Conservation (phyloP, 2,888 invertebrate genomes). For the Emesis furor region DNA sequence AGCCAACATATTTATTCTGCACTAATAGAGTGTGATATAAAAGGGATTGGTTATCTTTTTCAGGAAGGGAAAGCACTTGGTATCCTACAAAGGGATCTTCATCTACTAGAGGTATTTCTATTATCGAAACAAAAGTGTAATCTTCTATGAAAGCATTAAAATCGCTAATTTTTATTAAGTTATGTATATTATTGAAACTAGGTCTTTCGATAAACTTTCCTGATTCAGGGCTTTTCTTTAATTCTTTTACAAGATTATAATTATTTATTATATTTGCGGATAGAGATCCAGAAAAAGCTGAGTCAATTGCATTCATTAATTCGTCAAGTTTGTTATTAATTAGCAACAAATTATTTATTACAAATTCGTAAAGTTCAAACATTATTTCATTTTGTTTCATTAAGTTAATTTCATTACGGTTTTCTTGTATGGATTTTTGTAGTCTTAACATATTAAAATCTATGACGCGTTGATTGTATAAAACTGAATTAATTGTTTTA, state of each 20-base stretch:
- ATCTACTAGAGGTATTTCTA: background rate
- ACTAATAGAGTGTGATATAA: constrained; percentile 32
- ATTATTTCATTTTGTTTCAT: background rate
- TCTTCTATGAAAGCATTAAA: background rate
- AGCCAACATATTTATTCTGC: constrained; percentile 26
- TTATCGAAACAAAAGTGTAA: background rate
- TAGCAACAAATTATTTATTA: background rate
- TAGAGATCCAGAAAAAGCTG: background rate
- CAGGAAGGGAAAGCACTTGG: constrained; percentile 17
- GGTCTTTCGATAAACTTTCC: constrained; percentile 8
- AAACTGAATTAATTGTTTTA: background rate
- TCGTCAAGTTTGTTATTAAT: background rate
- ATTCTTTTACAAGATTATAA: background rate
- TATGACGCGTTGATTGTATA: background rate
- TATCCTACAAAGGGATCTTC: background rate
- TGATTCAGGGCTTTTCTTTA: background rate
- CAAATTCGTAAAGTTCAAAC: background rate
- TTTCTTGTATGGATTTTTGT: background rate
- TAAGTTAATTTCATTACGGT: background rate
- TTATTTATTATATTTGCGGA: background rate
- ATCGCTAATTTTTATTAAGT: constrained; percentile 3
- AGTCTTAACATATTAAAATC: background rate
- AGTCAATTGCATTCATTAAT: background rate
- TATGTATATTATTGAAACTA: constrained; percentile 4
- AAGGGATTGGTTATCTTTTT: constrained; percentile 16